phyloP scores from a whole-genome alignment of 2,113 vertebrate genomes.

The Dinomys branickii region DNA sequence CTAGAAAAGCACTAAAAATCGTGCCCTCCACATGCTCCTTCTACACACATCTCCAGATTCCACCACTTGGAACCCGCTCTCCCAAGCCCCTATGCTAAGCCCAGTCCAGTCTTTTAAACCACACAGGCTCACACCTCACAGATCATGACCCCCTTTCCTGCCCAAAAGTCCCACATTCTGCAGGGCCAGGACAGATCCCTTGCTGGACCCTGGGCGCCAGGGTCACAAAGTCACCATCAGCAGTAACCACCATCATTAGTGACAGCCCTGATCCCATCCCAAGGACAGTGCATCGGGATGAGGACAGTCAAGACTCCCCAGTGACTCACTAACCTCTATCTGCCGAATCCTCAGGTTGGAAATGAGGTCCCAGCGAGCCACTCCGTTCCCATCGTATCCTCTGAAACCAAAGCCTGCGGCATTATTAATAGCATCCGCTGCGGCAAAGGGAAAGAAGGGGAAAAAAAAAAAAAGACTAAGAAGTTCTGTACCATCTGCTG shows the following conservation, averaged over 20 bases:
- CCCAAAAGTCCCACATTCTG: fast-evolving
- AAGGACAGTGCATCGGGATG: neutral
- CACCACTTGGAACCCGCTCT: neutral
- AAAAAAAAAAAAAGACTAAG: conserved; percentile 57
- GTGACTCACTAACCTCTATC: conserved; percentile 93
- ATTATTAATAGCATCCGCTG: conserved; percentile 99
- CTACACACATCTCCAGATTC: neutral
- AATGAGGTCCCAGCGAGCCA: conserved; percentile 93
- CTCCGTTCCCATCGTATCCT: conserved; percentile 94
- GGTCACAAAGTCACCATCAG: neutral
- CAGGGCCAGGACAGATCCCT: neutral
- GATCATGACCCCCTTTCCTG: neutral
- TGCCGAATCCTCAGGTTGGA: conserved; percentile 97
- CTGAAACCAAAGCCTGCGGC: conserved; percentile 98
- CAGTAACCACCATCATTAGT: neutral
- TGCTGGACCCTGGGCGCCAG: no score
- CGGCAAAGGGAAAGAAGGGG: conserved; percentile 37
- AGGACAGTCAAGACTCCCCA: no score
- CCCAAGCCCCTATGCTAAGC: neutral
- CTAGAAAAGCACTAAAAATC: neutral
- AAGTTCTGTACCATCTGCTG: fast-evolving
- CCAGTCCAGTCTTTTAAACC: neutral
- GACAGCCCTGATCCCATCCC: neutral
- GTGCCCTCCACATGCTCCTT: neutral
- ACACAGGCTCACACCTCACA: neutral